These are phyloP conservation scores for Tetragonula carbonaria DNA, from an alignment of 2,888 invertebrate genomes.

Conservation along the genomic window DNA sequence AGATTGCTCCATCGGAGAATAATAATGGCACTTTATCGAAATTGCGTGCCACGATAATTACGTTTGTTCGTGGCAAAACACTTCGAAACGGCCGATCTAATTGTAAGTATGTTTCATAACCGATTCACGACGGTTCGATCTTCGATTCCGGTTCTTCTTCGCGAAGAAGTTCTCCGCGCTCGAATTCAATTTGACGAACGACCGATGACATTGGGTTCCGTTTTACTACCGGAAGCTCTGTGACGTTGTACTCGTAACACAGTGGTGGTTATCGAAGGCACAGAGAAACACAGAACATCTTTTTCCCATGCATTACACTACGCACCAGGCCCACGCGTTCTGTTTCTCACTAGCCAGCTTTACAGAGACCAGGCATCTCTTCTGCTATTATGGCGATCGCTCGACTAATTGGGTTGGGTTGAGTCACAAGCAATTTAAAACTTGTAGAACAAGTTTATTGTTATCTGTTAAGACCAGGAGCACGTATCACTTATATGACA, in stretches of 20 bases:
- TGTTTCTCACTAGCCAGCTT: constrained; percentile 11
- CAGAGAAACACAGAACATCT: constrained; percentile 32
- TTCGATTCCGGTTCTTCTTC: neutral
- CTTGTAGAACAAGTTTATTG: too few relatives aligned
- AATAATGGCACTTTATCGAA: constrained; percentile 26
- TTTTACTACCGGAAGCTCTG: constrained; percentile 14
- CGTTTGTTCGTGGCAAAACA: constrained; percentile 7
- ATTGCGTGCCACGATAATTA: constrained; percentile 25
- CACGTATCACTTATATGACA: too few relatives aligned
- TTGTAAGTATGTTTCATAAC: constrained; percentile 4
- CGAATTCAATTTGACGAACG: too few relatives aligned
- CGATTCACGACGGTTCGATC: neutral
- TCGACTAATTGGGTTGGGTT: too few relatives aligned
- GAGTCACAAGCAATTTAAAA: too few relatives aligned
- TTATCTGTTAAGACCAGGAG: too few relatives aligned
- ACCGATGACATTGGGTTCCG: neutral
- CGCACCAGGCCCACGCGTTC: constrained; percentile 11
- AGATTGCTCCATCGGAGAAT: constrained; percentile 42
- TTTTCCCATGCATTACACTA: constrained; percentile 22
- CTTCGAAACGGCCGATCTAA: neutral
- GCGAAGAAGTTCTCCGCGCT: neutral
- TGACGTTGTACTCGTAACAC: constrained; percentile 24
- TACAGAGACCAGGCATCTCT: constrained; percentile 43
- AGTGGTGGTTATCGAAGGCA: constrained; percentile 17
- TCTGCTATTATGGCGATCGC: too few relatives aligned